These are phyloP conservation scores for Paguma larvata DNA, from an alignment of 2,797 vertebrate genomes.

Conservation along the genomic window DNA sequence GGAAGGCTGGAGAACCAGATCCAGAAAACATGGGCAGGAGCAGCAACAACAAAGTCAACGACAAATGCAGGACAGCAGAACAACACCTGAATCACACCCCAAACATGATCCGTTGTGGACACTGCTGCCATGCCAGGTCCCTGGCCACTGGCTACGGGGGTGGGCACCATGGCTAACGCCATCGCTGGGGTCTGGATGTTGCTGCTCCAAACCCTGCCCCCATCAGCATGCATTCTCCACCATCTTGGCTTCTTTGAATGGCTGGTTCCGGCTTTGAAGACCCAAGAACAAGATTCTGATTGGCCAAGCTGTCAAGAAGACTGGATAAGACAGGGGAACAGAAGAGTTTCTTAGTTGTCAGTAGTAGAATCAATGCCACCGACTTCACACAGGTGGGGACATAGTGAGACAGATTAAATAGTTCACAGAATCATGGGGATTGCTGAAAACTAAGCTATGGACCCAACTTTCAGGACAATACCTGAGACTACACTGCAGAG, in stretches of 20 bases:
- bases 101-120: background rate
- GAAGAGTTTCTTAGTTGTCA: background rate
- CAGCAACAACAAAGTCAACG: background rate
- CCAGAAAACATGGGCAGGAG: background rate
- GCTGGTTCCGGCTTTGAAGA: constrained; percentile 31
- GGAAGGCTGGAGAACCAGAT: background rate
- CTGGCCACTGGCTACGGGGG: background rate
- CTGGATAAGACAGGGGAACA: background rate
- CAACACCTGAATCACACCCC: background rate
- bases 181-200: background rate
- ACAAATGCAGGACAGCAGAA: background rate
- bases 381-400: background rate
- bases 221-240: background rate
- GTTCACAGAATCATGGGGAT: background rate
- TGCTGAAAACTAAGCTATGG: background rate
- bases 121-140: background rate
- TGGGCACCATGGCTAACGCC: background rate
- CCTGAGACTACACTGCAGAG: background rate
- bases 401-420: background rate
- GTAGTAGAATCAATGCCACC: background rate
- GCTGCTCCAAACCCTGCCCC: background rate
- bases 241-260: background rate
- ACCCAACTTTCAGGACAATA: background rate
- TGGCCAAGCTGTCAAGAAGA: background rate
- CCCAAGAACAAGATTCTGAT: background rate